phyloP scores from a whole-genome alignment of 2,113 vertebrate species.

The Phainopepla nitens region DNA sequence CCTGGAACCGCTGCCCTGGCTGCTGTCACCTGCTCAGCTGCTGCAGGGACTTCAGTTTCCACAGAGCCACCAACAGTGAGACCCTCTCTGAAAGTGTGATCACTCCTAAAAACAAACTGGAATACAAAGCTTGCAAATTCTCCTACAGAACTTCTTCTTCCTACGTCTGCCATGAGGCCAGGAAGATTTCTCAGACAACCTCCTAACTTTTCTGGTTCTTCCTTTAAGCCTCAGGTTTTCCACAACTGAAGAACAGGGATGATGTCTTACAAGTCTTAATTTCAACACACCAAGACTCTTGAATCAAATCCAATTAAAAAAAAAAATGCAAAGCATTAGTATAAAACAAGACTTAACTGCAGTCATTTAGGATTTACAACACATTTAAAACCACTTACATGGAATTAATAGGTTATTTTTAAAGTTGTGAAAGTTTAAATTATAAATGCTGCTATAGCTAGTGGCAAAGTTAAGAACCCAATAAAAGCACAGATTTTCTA shows the following conservation, averaged over 20 bases:
- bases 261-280: neutral
- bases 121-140: neutral
- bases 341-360: conserved; percentile 16
- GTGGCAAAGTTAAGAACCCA: conserved; percentile 15
- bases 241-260: neutral
- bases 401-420: conserved; percentile 37
- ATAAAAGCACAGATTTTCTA: conserved; percentile 1
- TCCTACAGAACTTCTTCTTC: neutral
- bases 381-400: conserved; percentile 1
- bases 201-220: neutral
- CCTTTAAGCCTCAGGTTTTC: neutral
- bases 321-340: neutral
- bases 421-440: conserved; percentile 36
- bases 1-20: neutral
- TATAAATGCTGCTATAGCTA: neutral
- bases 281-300: neutral
- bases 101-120: neutral
- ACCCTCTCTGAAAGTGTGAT: neutral
- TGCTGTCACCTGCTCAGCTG: neutral
- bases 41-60: neutral
- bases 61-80: neutral
- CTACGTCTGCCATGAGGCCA: rapidly evolving
- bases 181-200: neutral
- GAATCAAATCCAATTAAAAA: neutral
- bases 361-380: conserved; percentile 22